A percentile compares a stretch with the other conserved stretches of the same genome.
Evolutionary conservation across 2,113 vertebrate genomes (phyloP).

Genomic region (Nibea coibor): DNA sequence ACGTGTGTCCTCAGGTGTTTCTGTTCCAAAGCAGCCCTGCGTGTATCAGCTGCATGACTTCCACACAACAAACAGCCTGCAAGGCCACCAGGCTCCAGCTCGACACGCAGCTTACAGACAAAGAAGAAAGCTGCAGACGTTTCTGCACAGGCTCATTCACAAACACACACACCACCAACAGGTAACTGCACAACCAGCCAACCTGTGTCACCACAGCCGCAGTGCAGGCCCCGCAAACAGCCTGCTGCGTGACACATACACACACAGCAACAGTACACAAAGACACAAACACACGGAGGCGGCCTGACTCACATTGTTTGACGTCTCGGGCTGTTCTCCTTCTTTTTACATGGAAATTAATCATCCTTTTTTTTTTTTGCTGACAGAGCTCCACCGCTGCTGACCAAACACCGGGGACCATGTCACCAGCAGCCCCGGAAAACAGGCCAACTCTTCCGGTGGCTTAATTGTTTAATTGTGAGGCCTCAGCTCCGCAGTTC

Average conservation of each 20-base stretch:
- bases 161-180: constrained; percentile 1
- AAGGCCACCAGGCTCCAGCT: not conserved
- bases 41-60: not conserved
- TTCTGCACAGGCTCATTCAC: not conserved
- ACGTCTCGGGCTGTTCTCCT: not conserved
- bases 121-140: not conserved
- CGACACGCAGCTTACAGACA: not conserved
- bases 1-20: not conserved
- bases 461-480: not conserved
- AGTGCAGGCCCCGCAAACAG: not conserved
- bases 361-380: not conserved
- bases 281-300: not conserved
- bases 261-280: not conserved
- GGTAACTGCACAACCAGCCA: not conserved
- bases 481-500: not conserved
- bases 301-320: constrained; percentile 11
- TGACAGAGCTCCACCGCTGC: too few relatives aligned
- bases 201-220: not conserved
- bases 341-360: not conserved
- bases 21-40: not conserved
- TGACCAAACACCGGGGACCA: not conserved
- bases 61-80: not conserved
- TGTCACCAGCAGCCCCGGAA: not conserved
- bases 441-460: not conserved
- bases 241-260: not conserved